phyloP scores from a whole-genome alignment of 2,888 invertebrate species.

The Teleiodes luculella region DNA sequence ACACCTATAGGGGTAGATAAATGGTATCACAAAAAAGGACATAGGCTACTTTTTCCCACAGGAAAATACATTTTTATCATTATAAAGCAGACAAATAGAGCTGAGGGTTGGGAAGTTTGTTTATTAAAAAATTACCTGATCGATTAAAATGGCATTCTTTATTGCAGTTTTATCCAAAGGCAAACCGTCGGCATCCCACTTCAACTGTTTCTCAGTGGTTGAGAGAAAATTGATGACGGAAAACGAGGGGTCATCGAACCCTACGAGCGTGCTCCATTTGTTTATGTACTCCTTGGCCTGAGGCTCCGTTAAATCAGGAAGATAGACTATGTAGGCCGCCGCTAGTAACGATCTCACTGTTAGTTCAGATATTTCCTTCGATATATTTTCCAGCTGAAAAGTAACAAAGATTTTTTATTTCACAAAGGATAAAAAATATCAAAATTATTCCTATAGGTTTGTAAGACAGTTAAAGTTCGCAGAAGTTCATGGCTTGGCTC shows the following conservation, averaged over 20 bases:
- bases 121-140: slow-evolving; percentile 80
- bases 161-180: slow-evolving; percentile 87
- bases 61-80: too few relatives aligned
- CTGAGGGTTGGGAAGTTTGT: too few relatives aligned
- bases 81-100: too few relatives aligned
- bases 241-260: slow-evolving; percentile 54
- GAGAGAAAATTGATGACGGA: slow-evolving; percentile 63
- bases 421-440: too few relatives aligned
- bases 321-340: slow-evolving; percentile 88
- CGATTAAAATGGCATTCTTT: slow-evolving; percentile 89
- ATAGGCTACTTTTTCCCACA: too few relatives aligned
- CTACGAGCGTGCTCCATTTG: slow-evolving; percentile 71
- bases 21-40: too few relatives aligned
- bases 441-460: too few relatives aligned
- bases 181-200: slow-evolving; percentile 92
- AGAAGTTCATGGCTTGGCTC: too few relatives aligned
- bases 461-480: too few relatives aligned
- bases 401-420: too few relatives aligned
- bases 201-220: slow-evolving; percentile 81
- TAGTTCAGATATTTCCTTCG: slow-evolving; percentile 80
- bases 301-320: slow-evolving; percentile 84
- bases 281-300: slow-evolving; percentile 74
- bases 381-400: slow-evolving; percentile 79
- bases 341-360: slow-evolving; percentile 83
- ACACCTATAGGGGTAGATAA: too few relatives aligned